phyloP scores from a whole-genome alignment of 2,888 invertebrate species.

The Lithosia quadra region DNA sequence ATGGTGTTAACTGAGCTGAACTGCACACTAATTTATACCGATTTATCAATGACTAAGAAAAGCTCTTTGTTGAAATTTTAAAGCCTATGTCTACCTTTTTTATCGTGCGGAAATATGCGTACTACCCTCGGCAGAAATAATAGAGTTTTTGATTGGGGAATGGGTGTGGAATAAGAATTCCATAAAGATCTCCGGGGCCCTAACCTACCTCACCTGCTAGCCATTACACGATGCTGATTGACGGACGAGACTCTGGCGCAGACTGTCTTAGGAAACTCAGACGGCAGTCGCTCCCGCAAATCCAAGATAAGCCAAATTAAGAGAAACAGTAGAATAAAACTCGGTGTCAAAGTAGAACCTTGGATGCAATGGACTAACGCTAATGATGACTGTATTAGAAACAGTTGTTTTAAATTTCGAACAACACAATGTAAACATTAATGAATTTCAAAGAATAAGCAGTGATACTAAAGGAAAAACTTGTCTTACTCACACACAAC shows the following conservation, averaged over 20 bases:
- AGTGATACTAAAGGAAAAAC: neutral
- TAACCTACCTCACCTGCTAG: neutral
- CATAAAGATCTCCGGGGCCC: neutral
- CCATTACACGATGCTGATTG: too few species aligned
- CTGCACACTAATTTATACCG: neutral
- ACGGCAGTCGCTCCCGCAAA: neutral
- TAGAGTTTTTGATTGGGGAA: too few species aligned
- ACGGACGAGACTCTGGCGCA: too few species aligned
- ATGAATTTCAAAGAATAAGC: constrained; percentile 5
- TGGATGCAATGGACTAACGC: too few species aligned
- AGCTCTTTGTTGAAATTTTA: too few species aligned
- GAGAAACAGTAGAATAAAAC: neutral
- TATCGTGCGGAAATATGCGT: too few species aligned
- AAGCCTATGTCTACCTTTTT: too few species aligned
- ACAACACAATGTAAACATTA: neutral
- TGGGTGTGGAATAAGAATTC: neutral
- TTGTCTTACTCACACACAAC: constrained; percentile 7
- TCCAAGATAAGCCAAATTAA: neutral
- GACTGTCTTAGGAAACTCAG: too few species aligned
- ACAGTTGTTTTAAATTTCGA: neutral
- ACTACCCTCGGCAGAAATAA: too few species aligned
- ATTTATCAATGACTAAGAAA: neutral
- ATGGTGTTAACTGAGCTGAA: neutral
- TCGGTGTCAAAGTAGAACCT: too few species aligned
- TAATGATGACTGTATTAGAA: neutral